Percentiles rank a stretch among this genome's conserved stretches.
Conservation (phyloP, 2,113 vertebrate species). For the Callospermophilus lateralis region DNA sequence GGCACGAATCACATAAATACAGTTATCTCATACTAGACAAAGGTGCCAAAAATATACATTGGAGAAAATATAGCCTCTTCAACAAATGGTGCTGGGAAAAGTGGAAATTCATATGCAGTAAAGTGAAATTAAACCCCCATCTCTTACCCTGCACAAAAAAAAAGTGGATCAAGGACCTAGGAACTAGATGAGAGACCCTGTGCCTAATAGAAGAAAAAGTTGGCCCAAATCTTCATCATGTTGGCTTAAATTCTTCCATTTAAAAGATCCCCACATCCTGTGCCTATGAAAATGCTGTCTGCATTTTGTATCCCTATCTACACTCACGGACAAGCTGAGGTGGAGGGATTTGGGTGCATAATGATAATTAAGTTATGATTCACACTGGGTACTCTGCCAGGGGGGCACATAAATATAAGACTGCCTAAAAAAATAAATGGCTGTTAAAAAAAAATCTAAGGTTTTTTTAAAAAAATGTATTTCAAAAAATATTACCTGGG, state of each 20-base stretch:
- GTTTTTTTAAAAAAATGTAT: not conserved
- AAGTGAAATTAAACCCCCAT: no score
- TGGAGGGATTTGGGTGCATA: not conserved
- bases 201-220: no score
- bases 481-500: not conserved
- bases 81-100: no score
- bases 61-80: no score
- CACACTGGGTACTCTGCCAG: not conserved
- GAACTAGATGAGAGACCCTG: no score
- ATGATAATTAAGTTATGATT: not conserved
- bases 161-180: no score
- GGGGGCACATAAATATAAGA: not conserved
- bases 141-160: no score
- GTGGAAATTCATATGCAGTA: no score
- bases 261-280: not conserved
- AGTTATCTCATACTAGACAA: no score
- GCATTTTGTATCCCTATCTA: not conserved
- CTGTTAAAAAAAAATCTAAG: not conserved
- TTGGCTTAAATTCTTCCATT: not conserved
- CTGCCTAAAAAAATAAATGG: not conserved
- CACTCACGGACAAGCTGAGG: not conserved
- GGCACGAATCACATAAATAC: no score
- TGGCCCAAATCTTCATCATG: no score
- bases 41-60: no score
- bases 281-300: not conserved